Evolutionary conservation across 2,888 invertebrate genomes (phyloP).

Genomic region (Agriopis aurantiaria): DNA sequence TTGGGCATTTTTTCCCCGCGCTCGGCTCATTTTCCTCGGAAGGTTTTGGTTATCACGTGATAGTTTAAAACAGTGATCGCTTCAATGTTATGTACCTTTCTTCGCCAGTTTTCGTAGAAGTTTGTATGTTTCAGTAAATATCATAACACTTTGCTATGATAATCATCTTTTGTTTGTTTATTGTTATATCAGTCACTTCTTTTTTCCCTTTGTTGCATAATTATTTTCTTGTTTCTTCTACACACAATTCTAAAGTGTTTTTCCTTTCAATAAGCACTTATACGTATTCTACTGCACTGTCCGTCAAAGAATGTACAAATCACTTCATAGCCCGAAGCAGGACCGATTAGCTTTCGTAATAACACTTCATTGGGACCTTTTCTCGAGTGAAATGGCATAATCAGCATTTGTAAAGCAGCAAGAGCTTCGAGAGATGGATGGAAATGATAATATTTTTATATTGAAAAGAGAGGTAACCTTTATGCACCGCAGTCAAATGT

Average conservation of each 20-base stretch:
- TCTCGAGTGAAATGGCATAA: constrained; percentile 36
- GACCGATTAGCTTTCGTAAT: constrained; percentile 33
- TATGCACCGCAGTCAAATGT: no score
- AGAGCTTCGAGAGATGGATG: neutral
- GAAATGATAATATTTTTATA: neutral
- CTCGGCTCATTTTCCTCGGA: no score
- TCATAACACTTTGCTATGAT: no score
- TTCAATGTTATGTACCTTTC: no score
- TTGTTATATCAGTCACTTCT: no score
- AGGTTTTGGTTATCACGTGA: no score
- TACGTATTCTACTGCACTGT: neutral
- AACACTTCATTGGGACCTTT: constrained; percentile 34
- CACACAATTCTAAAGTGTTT: neutral
- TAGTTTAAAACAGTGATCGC: no score
- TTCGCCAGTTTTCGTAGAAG: no score
- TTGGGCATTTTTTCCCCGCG: no score
- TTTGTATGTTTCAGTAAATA: no score
- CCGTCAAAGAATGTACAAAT: constrained; percentile 31
- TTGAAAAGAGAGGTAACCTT: neutral
- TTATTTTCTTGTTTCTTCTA: neutral
- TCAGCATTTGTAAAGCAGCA: constrained; percentile 17
- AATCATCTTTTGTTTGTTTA: no score
- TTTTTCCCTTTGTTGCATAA: neutral
- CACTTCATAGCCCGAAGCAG: constrained; percentile 35
- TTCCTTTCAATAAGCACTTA: neutral